These are phyloP conservation scores for Ceuthmochares aereus DNA, from an alignment of 2,113 vertebrate species.

Conservation along the genomic window DNA sequence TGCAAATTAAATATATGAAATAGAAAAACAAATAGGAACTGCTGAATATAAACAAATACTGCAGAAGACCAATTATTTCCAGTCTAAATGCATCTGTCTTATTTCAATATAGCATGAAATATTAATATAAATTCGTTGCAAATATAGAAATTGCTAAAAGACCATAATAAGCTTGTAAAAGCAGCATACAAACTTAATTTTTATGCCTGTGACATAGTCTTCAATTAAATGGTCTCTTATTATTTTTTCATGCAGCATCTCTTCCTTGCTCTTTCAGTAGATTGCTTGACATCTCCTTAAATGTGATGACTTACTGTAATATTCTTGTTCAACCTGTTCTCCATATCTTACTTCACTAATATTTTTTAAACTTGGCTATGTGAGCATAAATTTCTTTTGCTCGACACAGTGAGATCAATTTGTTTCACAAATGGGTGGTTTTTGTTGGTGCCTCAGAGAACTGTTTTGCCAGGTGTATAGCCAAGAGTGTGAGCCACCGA, in stretches of 20 bases:
- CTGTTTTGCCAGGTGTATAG: not conserved
- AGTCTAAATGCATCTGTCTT: slow-evolving; percentile 30
- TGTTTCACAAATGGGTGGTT: not conserved
- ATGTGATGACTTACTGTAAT: not conserved
- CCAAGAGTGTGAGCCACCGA: not conserved
- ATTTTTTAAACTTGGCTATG: not conserved
- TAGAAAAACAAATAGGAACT: slow-evolving; percentile 30
- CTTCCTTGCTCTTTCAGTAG: not conserved
- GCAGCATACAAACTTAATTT: slow-evolving; percentile 37
- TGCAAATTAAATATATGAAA: slow-evolving; percentile 38
- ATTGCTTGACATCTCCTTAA: not conserved
- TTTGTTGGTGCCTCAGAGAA: not conserved
- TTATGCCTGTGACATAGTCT: not conserved
- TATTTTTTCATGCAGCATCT: not conserved
- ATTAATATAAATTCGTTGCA: slow-evolving; percentile 52
- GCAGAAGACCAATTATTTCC: slow-evolving; percentile 35
- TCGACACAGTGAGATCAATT: not conserved
- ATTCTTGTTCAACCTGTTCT: not conserved
- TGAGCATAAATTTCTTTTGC: not conserved
- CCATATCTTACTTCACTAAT: not conserved
- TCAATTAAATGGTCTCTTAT: not conserved
- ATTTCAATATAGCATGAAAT: slow-evolving; percentile 35
- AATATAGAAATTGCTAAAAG: slow-evolving; percentile 6
- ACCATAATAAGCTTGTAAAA: slow-evolving; percentile 27
- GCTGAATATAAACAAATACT: slow-evolving; percentile 42